Base-by-base conservation (phyloP, 2,888 invertebrate species). In the Thalpophila matura region DNA sequence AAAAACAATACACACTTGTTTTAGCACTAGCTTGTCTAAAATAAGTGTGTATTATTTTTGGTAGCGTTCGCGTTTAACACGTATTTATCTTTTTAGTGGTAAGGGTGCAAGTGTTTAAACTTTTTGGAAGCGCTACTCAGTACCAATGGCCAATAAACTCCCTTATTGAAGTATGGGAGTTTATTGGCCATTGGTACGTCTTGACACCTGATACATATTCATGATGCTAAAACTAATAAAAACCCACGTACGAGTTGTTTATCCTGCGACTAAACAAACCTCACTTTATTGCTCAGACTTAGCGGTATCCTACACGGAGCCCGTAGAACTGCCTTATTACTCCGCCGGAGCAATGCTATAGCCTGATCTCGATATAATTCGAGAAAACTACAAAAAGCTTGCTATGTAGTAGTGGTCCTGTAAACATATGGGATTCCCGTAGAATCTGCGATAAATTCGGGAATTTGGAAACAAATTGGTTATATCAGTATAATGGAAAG, bases 321-420 rank as follows among this genome's bases (percentile, higher is more conserved):
- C 22, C 40, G 27, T 62, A 60, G 31, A 62, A 62, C 63, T 46
- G 50, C 24, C 46, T 58, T 66, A 69, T 69, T 65, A 42, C 47
- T 46, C 42, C n/a, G 40, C n/a, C 22, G 22, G 12, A 12, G 43
- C 71, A 43, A 43, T 62, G 33, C 35, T 18, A 29, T 27, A 33
- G 14, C 18, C 10, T 9, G 27, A 14, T 9, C 10, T 12, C 29
- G 4, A n/a, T 29, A 7, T 7, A 24, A 18, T 20, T 24, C 10
- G 1, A 51, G 26, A 22, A 18, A 14, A 33, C 33, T 5, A 18
- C 22, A 20, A 31, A 40, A 22, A 22, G 10, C 2, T 16, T 24
- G 40, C 12, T 4, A 37, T 31, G 20, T 26, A 10, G 7, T 10
- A 31, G 31, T 1, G 6, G 10, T n/a, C 10, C 10, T 2, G 22